phyloP scores from a whole-genome alignment of 2,113 vertebrate species.

The Orthochromis malagaraziensis region DNA sequence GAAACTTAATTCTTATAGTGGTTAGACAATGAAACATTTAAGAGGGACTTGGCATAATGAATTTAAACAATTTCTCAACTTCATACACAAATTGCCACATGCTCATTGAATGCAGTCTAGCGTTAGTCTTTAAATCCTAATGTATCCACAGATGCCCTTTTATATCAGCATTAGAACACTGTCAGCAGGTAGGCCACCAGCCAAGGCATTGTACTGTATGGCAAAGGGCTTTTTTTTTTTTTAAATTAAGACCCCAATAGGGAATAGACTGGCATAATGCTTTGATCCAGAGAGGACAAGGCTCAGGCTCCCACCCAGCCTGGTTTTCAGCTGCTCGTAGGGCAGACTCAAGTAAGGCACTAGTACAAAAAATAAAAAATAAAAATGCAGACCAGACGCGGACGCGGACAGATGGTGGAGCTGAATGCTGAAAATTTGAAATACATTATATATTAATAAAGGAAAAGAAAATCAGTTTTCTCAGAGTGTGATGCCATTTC shows the following conservation, averaged over 20 bases:
- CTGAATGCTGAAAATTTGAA: neutral
- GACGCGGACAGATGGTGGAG: conserved; percentile 18
- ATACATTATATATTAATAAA: neutral
- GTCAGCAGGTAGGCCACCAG: conserved; percentile 52
- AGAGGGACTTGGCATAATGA: conserved; percentile 20
- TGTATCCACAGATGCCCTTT: conserved; percentile 48
- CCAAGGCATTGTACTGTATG: conserved; percentile 64
- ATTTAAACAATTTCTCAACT: conserved; percentile 35
- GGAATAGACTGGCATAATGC: conserved; percentile 45
- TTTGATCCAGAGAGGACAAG: conserved; percentile 54
- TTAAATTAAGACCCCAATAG: conserved; percentile 17
- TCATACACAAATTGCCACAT: conserved; percentile 60
- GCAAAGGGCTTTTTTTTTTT: conserved; percentile 31
- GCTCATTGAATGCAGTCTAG: conserved; percentile 67
- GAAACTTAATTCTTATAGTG: conserved; percentile 62
- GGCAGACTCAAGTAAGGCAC: conserved; percentile 76
- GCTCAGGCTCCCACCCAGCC: conserved; percentile 42
- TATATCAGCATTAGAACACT: conserved; percentile 30
- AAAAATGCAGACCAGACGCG: conserved; percentile 59
- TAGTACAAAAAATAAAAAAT: conserved; percentile 45
- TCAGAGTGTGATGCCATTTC: neutral
- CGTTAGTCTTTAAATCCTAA: conserved; percentile 41
- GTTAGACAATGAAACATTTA: conserved; percentile 53
- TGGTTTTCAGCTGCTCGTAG: conserved; percentile 45
- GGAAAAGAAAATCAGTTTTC: neutral